Conservation (phyloP, 2,888 invertebrate species). For the Cataglyphis rosenhaueri region DNA sequence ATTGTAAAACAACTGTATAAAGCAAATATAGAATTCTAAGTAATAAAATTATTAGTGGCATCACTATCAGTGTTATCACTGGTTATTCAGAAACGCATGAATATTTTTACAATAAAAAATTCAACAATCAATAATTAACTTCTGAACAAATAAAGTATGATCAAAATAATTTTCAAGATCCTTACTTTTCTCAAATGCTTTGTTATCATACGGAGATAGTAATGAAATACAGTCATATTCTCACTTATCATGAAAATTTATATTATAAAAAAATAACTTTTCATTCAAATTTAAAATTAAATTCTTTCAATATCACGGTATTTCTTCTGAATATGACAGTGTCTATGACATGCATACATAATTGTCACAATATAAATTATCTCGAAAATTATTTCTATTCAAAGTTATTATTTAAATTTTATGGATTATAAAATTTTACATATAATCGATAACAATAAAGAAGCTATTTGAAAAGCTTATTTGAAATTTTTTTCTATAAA, state of each 20-base stretch:
- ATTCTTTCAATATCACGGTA: neutral
- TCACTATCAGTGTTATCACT: no score
- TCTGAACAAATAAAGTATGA: neutral
- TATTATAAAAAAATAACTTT: neutral
- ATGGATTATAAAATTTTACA: neutral
- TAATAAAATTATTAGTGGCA: neutral
- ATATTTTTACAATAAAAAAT: constrained; percentile 12
- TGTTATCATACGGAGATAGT: neutral
- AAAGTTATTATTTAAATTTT: neutral
- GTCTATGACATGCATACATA: neutral
- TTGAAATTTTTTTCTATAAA: neutral
- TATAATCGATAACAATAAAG: neutral
- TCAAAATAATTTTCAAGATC: neutral
- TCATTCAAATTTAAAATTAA: neutral
- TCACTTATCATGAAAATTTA: neutral
- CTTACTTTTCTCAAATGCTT: neutral
- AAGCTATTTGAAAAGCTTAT: neutral
- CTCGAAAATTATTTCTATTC: neutral
- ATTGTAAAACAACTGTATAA: neutral
- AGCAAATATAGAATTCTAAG: neutral
- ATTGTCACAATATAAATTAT: neutral
- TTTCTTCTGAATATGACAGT: neutral
- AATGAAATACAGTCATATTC: neutral
- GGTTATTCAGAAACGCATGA: neutral
- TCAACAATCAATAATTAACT: neutral